Evolutionary conservation across 2,113 vertebrate genomes (phyloP).

Genomic region (Sorex fumeus): DNA sequence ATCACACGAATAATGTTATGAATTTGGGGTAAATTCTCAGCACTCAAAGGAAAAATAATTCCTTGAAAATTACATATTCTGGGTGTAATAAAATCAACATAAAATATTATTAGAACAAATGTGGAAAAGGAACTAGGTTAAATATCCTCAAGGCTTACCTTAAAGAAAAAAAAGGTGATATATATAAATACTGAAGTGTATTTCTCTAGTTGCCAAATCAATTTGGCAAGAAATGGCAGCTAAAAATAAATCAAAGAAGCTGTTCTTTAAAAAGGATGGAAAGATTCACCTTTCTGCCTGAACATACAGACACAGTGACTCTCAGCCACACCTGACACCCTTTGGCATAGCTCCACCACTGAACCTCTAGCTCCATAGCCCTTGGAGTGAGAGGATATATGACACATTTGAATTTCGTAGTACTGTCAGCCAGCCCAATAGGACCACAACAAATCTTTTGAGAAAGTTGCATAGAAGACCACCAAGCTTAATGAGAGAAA

Average conservation of each 20-base stretch:
- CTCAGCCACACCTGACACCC: no score
- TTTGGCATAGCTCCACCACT: no score
- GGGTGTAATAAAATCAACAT: neutral
- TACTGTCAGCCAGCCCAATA: no score
- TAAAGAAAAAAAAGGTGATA: slow-evolving; percentile 39
- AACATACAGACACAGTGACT: no score
- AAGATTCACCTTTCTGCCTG: no score
- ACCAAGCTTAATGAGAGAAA: no score
- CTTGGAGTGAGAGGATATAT: no score
- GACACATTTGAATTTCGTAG: no score
- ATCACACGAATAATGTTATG: neutral
- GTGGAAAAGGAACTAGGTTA: slow-evolving; percentile 11
- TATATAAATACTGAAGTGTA: neutral
- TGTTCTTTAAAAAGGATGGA: neutral
- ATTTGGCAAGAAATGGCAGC: slow-evolving; percentile 63
- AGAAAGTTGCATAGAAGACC: no score
- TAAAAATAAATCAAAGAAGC: slow-evolving; percentile 28
- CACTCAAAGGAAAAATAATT: slow-evolving; percentile 27
- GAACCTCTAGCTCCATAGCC: no score
- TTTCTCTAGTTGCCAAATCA: slow-evolving; percentile 27
- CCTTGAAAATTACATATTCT: neutral
- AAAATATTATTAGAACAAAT: slow-evolving; percentile 51
- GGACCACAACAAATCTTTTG: no score
- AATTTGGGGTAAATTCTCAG: slow-evolving; percentile 38
- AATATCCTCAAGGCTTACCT: neutral